Evolutionary conservation across 2,888 invertebrate genomes (phyloP), one percentile per base, ranked within the genome.

Genomic region (Pristionchus japonicus): DNA sequence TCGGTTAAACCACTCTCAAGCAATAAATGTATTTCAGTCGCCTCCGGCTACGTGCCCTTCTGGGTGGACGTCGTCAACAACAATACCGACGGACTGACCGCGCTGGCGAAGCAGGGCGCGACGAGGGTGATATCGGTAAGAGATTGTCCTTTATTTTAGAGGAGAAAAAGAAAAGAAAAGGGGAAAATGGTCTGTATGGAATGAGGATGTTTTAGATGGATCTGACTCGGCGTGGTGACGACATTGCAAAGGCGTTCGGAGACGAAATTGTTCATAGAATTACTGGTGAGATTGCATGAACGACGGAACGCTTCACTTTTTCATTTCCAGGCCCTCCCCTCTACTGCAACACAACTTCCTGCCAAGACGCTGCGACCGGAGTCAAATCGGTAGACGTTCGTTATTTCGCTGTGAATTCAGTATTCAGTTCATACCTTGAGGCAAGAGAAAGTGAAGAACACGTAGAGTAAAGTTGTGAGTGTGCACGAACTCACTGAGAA

Each of bases 271-370:
- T 85, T 17, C 37, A 64, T 15, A 85, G 64, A n/a, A 64, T 85
- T 23, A 64, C 40, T 1, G 82, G 82, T 83, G 13, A 34, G 23
- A 61, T n/a, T 27, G 23, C n/a, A 3, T 23, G 23, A n/a, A 11
- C 11, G 27, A n/a, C 13, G 23, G 61, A 67, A 67, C 37, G 20
- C 37, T 20, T 70, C 15, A 37, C 6, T 37, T 23, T 6, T 34
- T 23, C 17, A 40, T 57, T 27, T 27, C 9, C 27, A 64, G 86
- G 86, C 2, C 70, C 86, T 47, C 86, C 86, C 7, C 70, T 86
- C 15, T 86, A 47, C 49, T 86, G 86, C 86, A 86, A 86, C 49
- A n/a, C 70, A 0, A 86, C 86, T 27, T 49, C 67, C 7, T 86
- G 86, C n/a, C 3, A 20, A 13, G 23, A 43, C 0, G 77, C 77